Base-by-base conservation (phyloP, 2,113 vertebrate species). In the Melanocharis versteri region DNA sequence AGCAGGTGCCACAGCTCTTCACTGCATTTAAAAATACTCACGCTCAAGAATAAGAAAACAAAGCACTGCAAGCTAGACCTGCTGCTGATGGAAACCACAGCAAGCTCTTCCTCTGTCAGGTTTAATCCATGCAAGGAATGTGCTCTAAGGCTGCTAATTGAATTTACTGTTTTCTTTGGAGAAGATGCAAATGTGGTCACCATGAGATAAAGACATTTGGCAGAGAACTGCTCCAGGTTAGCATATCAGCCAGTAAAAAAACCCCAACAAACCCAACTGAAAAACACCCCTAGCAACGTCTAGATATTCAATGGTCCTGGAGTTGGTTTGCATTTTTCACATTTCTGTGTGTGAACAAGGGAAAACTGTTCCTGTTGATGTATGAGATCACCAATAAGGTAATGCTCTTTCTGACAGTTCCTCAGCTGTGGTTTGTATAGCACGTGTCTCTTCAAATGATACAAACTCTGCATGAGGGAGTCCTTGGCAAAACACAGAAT, bases 381-480 rank as follows among this genome's bases (percentile, higher is more conserved):
- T 3, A 4, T 28, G 62, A 83, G 62, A 11, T 57, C 13, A n/a
- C 11, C 1, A 3, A 4, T n/a, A 47, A 78, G 10, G 28, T 28
- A 61, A 24, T 35, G 69, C 60, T 81, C 58, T 71, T 83, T 47
- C 23, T 82, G 72, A 69, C 48, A 72, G 42, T 18, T 92, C 35
- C 76, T 89, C 73, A 60, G 45, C 87, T 89, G 44, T 53, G 62
- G 42, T 61, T 71, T 76, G 4, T 33, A 1, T 1, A 40, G 30
- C 17, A 7, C 2, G 0, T 26, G 3, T 73, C 53, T 77, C 82
- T 61, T 72, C 85, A 70, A 30, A 28, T 2, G 1, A 5, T 37
- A 12, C 27, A 28, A 80, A 64, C 30, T 26, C 15, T 64, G 15
- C 24, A 5, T 13, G 51, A 93, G 48, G 37, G 23, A 64, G 11